Conservation (phyloP, 2,113 vertebrate genomes). For the Channa maculata region DNA sequence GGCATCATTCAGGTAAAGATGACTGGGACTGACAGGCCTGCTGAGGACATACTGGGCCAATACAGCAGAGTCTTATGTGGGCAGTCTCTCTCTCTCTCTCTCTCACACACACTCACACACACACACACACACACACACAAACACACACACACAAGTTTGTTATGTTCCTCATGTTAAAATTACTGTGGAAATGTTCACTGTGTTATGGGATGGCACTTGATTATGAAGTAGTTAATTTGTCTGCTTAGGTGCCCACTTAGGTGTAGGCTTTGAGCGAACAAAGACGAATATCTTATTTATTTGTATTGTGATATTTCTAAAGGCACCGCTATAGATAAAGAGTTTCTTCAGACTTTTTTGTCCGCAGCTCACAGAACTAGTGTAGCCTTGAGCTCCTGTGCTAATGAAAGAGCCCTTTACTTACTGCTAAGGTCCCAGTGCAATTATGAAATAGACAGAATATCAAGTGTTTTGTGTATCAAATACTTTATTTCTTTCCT, state of each 20-base stretch:
- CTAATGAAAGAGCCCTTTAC: slow-evolving; percentile 35
- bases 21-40: slow-evolving; percentile 70
- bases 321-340: slow-evolving; percentile 12
- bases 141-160: background rate
- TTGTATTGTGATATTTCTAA: slow-evolving; percentile 32
- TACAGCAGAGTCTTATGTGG: slow-evolving; percentile 31
- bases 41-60: slow-evolving; percentile 54
- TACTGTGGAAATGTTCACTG: background rate
- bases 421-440: slow-evolving; percentile 18
- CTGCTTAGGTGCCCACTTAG: background rate
- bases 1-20: slow-evolving; percentile 67
- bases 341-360: slow-evolving; percentile 36
- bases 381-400: slow-evolving; percentile 28
- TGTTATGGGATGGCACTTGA: background rate
- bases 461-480: slow-evolving; percentile 22
- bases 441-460: background rate
- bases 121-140: background rate
- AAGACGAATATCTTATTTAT: slow-evolving; percentile 15
- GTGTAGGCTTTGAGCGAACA: background rate
- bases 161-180: slow-evolving; percentile 12
- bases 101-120: background rate
- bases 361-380: slow-evolving; percentile 23
- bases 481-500: background rate
- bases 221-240: background rate
- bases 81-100: no score